Percentiles rank a stretch among this genome's conserved stretches.
phyloP scores from a whole-genome alignment of 2,888 invertebrate species.

The Meliscaeva auricollis region DNA sequence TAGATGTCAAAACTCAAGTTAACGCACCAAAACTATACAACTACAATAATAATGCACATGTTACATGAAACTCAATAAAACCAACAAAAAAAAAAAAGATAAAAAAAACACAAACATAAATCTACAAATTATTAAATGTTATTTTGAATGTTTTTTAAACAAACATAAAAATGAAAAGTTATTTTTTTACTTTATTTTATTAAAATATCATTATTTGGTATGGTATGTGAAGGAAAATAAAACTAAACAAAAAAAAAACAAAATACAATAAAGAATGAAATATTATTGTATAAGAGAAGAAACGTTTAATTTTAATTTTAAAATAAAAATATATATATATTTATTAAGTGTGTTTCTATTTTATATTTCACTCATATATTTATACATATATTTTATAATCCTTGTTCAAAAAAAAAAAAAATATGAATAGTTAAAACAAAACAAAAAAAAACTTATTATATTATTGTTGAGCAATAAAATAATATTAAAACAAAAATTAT shows the following conservation, averaged over 20 bases:
- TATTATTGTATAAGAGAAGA: conserved; percentile 33
- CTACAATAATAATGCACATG: conserved; percentile 65
- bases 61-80: conserved; percentile 54
- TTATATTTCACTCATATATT: conserved; percentile 66
- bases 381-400: conserved; percentile 71
- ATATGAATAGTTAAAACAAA: conserved; percentile 9
- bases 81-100: conserved; percentile 9
- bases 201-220: conserved; percentile 30
- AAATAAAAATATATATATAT: conserved; percentile 14
- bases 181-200: neutral
- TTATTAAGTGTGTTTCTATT: conserved; percentile 37
- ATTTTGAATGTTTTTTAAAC: neutral
- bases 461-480: conserved; percentile 71
- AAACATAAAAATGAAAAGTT: neutral
- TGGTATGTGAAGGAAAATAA: conserved; percentile 24
- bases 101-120: conserved; percentile 4
- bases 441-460: conserved; percentile 35
- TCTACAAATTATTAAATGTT: neutral
- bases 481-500: conserved; percentile 69
- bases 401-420: conserved; percentile 59
- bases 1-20: conserved; percentile 46
- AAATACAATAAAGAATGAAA: conserved; percentile 14
- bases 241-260: conserved; percentile 36
- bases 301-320: conserved; percentile 50
- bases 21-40: conserved; percentile 39